Evolutionary conservation across 2,113 vertebrate genomes (phyloP).

Genomic region (Piaya cayana): DNA sequence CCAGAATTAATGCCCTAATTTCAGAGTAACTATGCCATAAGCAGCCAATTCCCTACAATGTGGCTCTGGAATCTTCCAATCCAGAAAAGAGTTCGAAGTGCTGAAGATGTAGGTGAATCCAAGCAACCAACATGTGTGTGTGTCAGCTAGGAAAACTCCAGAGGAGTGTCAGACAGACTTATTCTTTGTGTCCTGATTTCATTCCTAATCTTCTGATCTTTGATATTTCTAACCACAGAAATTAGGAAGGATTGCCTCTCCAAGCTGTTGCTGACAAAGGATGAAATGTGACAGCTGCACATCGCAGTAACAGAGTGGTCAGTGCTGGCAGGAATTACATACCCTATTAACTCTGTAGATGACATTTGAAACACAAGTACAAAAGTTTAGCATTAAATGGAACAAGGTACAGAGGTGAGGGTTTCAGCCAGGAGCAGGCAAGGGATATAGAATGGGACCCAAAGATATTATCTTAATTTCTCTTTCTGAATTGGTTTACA

Average conservation of each 20-base stretch:
- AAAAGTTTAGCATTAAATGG: neutral
- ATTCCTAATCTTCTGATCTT: neutral
- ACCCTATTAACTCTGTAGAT: neutral
- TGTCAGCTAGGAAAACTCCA: neutral
- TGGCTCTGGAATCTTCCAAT: neutral
- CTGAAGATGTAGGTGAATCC: neutral
- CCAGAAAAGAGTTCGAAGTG: neutral
- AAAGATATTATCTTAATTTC: neutral
- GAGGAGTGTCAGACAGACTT: neutral
- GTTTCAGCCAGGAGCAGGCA: neutral
- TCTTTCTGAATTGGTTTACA: neutral
- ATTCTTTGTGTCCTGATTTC: neutral
- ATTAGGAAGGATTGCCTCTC: neutral
- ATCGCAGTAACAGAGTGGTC: neutral
- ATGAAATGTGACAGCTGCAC: slow-evolving; percentile 4
- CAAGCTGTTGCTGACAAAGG: neutral
- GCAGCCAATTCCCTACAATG: neutral
- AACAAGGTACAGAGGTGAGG: neutral
- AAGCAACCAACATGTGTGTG: neutral
- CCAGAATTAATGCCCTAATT: slow-evolving; percentile 10
- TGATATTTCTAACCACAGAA: neutral
- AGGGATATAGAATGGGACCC: neutral
- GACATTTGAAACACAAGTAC: neutral
- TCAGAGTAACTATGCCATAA: neutral
- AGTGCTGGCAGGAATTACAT: neutral